Base-by-base conservation (phyloP, 2,797 vertebrate genomes). In the Danio tinwini region DNA sequence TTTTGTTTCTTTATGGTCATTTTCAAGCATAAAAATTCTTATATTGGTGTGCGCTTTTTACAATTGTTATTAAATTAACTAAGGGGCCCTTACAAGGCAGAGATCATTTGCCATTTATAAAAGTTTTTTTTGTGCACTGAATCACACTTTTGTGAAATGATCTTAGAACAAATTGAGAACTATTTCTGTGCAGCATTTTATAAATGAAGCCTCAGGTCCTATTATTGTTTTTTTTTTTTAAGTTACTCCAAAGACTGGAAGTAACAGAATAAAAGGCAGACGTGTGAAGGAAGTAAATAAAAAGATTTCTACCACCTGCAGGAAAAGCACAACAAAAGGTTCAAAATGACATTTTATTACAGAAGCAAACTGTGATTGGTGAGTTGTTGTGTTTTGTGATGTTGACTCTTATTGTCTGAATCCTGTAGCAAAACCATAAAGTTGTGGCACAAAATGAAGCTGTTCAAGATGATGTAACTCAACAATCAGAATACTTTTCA, bases 341-440 rank as follows among this genome's bases (percentile, higher is more conserved):
- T 72, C 56, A 39, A 17, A 40, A 14, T 61, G 13, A 2, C 13
- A 14, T 68, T 65, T 77, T 2, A 49, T 47, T 40, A 50, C 11
- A 5, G 61, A 50, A 9, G 11, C 2, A 6, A 1, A n/a, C 56
- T 58, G 12, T 73, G 7, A 40, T 19, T 14, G 3, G 11, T 1
- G 39, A 55, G 37, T 8, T 19, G 37, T 11, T n/a, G 1, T 17
- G 29, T 17, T n/a, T 55, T 40, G 16, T 6, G 10, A 29, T 37
- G 14, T 16, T 74, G 1, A 59, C 2, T 19, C 7, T 70, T 5
- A 19, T 52, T 40, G 5, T 78, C 4, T 67, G 4, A 7, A 14
- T 69, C 61, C 14, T 70, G 14, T 91, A 88, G 62, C 87, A 93
- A 92, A 56, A 47, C 21, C 70, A 78, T 70, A 65, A n/a, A 87